Evolutionary conservation across 2,888 invertebrate species (phyloP).

Genomic region (Cataglyphis albicans): DNA sequence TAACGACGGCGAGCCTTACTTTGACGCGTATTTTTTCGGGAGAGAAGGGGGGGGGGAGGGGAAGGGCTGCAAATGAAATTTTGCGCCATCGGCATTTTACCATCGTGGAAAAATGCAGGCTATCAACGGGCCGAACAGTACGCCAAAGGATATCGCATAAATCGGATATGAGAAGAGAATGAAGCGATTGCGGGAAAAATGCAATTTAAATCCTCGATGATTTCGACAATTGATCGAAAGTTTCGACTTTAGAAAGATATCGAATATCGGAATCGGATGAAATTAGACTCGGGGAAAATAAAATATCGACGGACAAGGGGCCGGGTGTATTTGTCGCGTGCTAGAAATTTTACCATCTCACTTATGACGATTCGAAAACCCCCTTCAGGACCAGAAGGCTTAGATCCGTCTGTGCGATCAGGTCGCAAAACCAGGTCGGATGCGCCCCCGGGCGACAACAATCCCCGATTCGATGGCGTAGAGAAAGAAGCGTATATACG

Average conservation of each 20-base stretch:
- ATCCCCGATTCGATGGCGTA: constrained; percentile 30
- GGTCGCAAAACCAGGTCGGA: constrained; percentile 47
- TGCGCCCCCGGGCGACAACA: constrained; percentile 23
- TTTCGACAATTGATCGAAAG: neutral
- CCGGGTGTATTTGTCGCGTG: neutral
- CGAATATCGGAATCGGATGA: neutral
- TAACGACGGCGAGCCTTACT: constrained; percentile 34
- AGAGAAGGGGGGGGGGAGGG: neutral
- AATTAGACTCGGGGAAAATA: neutral
- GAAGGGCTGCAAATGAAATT: constrained; percentile 40
- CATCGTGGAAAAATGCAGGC: constrained; percentile 33
- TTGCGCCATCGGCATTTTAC: constrained; percentile 46
- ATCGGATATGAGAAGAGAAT: constrained; percentile 19
- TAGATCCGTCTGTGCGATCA: constrained; percentile 56
- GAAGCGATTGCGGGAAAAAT: constrained; percentile 14
- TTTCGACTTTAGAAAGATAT: neutral
- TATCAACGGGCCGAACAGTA: constrained; percentile 29
- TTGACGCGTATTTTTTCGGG: constrained; percentile 43
- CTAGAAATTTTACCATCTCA: constrained; percentile 20
- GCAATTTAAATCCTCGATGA: neutral
- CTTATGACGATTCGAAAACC: constrained; percentile 18
- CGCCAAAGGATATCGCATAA: constrained; percentile 35
- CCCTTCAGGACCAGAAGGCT: constrained; percentile 39
- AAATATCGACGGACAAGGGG: neutral
- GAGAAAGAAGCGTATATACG: neutral